phyloP scores from a whole-genome alignment of 1,140 invertebrate species.

The Eriosoma lanigerum region DNA sequence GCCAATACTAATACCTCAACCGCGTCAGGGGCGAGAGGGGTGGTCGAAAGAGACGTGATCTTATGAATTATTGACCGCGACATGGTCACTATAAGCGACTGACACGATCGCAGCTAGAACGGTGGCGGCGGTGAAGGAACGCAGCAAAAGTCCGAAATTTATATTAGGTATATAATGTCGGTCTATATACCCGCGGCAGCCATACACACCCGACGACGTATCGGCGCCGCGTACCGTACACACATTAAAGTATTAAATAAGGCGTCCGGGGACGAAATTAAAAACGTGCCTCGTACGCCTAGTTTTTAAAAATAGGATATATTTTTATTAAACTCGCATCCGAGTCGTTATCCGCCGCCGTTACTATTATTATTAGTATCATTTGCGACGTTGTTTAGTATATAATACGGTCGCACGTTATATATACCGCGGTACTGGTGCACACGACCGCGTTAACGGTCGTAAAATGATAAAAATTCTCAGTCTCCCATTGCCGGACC shows the following conservation, averaged over 20 bases:
- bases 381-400: conserved; percentile 1
- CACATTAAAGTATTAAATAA: conserved; percentile 13
- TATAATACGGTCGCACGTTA: background rate
- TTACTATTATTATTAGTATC: conserved; percentile 46
- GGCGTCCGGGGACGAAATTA: conserved; percentile 26
- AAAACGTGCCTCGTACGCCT: conserved; percentile 43
- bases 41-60: background rate
- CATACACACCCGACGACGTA: background rate
- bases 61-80: conserved; percentile 36
- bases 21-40: background rate
- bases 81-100: background rate
- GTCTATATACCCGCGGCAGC: too few relatives aligned
- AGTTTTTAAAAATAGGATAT: conserved; percentile 43
- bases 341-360: conserved; percentile 36
- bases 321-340: conserved; percentile 48
- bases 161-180: too few relatives aligned
- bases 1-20: too few relatives aligned
- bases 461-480: conserved; percentile 51
- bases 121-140: background rate
- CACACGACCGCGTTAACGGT: conserved; percentile 34
- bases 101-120: too few relatives aligned
- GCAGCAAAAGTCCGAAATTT: conserved; percentile 18
- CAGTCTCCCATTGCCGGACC: background rate
- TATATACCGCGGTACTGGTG: background rate
- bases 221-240: background rate